These are phyloP conservation scores for Rhabditoides inermis DNA, from an alignment of 2,888 invertebrate genomes.

Conservation along the genomic window DNA sequence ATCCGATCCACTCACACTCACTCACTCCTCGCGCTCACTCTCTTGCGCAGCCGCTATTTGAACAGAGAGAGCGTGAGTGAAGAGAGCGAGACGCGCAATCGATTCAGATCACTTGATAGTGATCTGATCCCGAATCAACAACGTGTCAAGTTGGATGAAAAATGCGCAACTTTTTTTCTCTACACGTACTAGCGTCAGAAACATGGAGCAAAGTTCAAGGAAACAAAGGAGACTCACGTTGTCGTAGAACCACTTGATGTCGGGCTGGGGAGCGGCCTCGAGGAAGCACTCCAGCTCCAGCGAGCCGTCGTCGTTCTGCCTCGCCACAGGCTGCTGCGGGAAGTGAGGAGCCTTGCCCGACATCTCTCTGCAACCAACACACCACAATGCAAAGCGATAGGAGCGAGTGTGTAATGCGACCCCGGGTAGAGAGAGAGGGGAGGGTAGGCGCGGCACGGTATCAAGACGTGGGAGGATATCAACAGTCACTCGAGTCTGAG, in stretches of 20 bases:
- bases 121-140: no score
- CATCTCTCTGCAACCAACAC: no score
- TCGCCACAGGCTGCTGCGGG: conserved; percentile 53
- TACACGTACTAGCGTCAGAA: not conserved
- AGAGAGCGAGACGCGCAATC: not conserved
- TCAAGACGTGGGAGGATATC: no score
- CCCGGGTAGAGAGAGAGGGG: no score
- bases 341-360: conserved; percentile 53
- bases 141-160: not conserved
- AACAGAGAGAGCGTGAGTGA: not conserved
- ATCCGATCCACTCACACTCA: no score
- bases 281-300: conserved; percentile 52
- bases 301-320: conserved; percentile 53
- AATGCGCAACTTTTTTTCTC: not conserved
- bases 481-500: no score
- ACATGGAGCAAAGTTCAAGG: not conserved
- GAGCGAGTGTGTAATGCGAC: no score
- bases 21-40: no score
- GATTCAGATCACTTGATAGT: no score
- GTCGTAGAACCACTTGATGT: conserved; percentile 53
- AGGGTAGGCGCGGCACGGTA: no score
- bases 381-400: no score
- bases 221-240: conserved; percentile 26
- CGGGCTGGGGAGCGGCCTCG: conserved; percentile 50
- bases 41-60: not conserved